Evolutionary conservation across 2,888 invertebrate species (phyloP).

Genomic region (Cheilosia pagana): DNA sequence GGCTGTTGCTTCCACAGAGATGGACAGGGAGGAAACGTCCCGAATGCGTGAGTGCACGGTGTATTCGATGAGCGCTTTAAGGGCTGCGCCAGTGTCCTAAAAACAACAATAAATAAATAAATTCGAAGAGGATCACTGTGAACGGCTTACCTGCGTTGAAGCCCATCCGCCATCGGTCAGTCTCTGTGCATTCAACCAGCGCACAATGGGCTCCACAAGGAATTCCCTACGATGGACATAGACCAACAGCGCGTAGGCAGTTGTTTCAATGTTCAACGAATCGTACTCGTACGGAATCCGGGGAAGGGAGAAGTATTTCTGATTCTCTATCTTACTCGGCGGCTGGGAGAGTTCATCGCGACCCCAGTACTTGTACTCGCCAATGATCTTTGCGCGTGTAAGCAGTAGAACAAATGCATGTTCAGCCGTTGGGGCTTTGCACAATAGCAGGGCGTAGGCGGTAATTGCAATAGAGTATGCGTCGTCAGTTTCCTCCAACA

Average conservation of each 20-base stretch:
- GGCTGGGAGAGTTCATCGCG: conserved; percentile 89
- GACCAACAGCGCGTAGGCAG: conserved; percentile 93
- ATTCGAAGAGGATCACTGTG: background rate
- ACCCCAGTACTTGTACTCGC: conserved; percentile 92
- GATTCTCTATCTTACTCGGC: conserved; percentile 92
- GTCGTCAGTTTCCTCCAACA: conserved; percentile 87
- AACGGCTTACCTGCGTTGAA: conserved; percentile 87
- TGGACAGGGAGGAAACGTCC: conserved; percentile 89
- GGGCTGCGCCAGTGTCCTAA: conserved; percentile 91
- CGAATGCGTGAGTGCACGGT: conserved; percentile 91
- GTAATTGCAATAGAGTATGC: conserved; percentile 93
- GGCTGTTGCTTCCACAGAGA: conserved; percentile 91
- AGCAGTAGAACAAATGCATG: conserved; percentile 89
- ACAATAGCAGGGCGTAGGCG: conserved; percentile 91
- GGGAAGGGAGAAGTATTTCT: conserved; percentile 93
- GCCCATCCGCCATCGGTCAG: conserved; percentile 93
- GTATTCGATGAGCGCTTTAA: conserved; percentile 94
- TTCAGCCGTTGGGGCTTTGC: conserved; percentile 90
- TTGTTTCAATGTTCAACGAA: conserved; percentile 94
- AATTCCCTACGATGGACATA: conserved; percentile 92
- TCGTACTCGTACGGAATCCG: conserved; percentile 93
- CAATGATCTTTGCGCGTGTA: conserved; percentile 86
- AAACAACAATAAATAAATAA: conserved; percentile 78
- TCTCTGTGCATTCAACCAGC: conserved; percentile 93
- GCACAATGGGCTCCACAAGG: conserved; percentile 91